Evolutionary conservation across 2,113 vertebrate genomes (phyloP).

Genomic region (Scortum barcoo): DNA sequence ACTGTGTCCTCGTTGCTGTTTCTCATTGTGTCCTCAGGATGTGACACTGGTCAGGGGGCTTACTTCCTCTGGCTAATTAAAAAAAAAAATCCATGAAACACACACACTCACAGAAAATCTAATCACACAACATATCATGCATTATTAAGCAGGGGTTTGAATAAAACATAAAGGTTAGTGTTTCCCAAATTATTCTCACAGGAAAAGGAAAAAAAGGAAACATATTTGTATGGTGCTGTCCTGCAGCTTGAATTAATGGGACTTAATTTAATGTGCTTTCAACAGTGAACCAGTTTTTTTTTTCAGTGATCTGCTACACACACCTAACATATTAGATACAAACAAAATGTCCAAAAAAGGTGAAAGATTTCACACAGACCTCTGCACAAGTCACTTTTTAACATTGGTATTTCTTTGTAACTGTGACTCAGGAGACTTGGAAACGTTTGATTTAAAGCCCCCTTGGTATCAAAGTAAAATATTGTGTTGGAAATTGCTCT

Average conservation of each 20-base stretch:
- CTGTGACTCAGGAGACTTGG: slow-evolving; percentile 35
- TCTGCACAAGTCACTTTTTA: slow-evolving; percentile 12
- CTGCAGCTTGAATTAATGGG: slow-evolving; percentile 51
- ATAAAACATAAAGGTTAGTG: slow-evolving; percentile 75
- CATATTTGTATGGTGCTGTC: slow-evolving; percentile 48
- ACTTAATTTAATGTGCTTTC: slow-evolving; percentile 22
- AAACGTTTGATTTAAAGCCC: slow-evolving; percentile 47
- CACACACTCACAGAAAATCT: slow-evolving; percentile 23
- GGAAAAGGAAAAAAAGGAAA: slow-evolving; percentile 17
- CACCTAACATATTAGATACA: not conserved
- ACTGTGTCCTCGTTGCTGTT: too few relatives aligned
- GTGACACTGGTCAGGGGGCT: slow-evolving; percentile 48
- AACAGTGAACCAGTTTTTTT: not conserved
- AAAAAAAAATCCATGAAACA: slow-evolving; percentile 41
- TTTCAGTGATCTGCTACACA: not conserved
- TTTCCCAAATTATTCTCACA: slow-evolving; percentile 64
- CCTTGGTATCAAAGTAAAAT: slow-evolving; percentile 39
- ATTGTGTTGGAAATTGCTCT: slow-evolving; percentile 39
- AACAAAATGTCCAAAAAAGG: not conserved
- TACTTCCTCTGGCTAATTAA: slow-evolving; percentile 48
- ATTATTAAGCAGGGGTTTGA: slow-evolving; percentile 69
- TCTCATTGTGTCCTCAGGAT: slow-evolving; percentile 43
- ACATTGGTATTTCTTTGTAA: slow-evolving; percentile 15
- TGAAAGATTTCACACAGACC: not conserved
- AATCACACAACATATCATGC: slow-evolving; percentile 55